Base-by-base conservation (phyloP, 2,113 vertebrate species). In the Sapajus apella region DNA sequence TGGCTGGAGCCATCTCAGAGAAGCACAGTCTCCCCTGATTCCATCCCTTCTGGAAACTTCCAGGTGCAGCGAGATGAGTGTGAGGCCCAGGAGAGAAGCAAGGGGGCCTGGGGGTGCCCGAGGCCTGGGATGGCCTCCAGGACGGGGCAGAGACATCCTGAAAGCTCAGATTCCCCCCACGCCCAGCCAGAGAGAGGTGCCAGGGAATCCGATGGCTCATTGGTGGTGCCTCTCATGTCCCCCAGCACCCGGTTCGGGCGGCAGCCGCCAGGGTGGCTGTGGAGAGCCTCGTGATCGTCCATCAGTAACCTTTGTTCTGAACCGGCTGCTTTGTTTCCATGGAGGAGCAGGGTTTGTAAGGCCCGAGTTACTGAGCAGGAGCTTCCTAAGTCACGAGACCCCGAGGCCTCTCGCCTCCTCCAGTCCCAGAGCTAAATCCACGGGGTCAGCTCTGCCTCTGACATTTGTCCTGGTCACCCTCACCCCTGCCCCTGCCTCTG, bases 221-320 rank as follows among this genome's bases (percentile, higher is more conserved):
- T n/a, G 66, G 66, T 35, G 66, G 32, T 18, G 32, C 66, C 66
- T 35, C 32, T 32, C 14, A 35, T 1, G 16, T 68, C 32, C 32
- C 32, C 30, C 32, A 68, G 32, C 66, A 68, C 16, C 6, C 0
- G 14, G 66, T 14, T 68, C 14, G 1, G 66, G 66, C 7, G 3
- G 66, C 66, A 68, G 66, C 66, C 16, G 14, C 35, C 32, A 68
- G 14, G 32, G 32, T 6, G 6, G 32, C 32, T 16, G 3, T 8
- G 13, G 66, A 8, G 66, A 17, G 32, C 32, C 66, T 68, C 32
- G 16, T 68, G 66, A 68, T 68, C 12, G 2, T 5, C 2, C 6
- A 68, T n/a, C 32, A 23, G 73, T 94, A 90, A 94, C 93, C 94
- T 95, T 91, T 89, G 92, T 91, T 90, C 96, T 14, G 6, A 32